Conservation (phyloP, 2,888 invertebrate genomes). For the Alcis repandata region DNA sequence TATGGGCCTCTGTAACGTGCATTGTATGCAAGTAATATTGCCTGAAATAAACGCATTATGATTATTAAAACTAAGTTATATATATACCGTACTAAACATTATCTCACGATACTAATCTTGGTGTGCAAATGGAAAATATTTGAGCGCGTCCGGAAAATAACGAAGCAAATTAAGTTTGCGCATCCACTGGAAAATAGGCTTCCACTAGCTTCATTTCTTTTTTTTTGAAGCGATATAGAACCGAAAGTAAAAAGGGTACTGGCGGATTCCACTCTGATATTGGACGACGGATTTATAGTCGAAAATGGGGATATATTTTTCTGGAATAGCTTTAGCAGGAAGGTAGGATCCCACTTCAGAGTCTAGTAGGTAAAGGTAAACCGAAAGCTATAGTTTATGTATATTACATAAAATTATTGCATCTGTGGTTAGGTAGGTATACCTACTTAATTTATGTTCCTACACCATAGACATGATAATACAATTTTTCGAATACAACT, state of each 20-base stretch:
- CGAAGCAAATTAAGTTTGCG: slow-evolving; percentile 35
- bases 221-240: slow-evolving; percentile 24
- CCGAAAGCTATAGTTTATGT: not conserved
- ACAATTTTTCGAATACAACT: no score
- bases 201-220: slow-evolving; percentile 26
- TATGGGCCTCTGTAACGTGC: no score
- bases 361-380: not conserved
- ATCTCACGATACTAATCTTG: slow-evolving; percentile 5
- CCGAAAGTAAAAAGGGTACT: slow-evolving; percentile 16
- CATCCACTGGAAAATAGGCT: slow-evolving; percentile 41
- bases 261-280: slow-evolving; percentile 4
- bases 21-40: no score
- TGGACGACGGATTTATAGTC: slow-evolving; percentile 11
- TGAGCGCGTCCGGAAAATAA: slow-evolving; percentile 25
- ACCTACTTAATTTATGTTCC: no score
- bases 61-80: not conserved
- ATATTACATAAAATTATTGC: not conserved
- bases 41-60: no score
- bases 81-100: not conserved
- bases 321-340: not conserved
- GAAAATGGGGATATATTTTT: slow-evolving; percentile 19
- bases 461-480: no score
- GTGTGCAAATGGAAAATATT: slow-evolving; percentile 22
- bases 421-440: no score
- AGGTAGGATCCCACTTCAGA: not conserved